Evolutionary conservation across 2,888 invertebrate species (phyloP), one percentile per base, ranked within the genome.

Genomic region (Nomada lathburiana): DNA sequence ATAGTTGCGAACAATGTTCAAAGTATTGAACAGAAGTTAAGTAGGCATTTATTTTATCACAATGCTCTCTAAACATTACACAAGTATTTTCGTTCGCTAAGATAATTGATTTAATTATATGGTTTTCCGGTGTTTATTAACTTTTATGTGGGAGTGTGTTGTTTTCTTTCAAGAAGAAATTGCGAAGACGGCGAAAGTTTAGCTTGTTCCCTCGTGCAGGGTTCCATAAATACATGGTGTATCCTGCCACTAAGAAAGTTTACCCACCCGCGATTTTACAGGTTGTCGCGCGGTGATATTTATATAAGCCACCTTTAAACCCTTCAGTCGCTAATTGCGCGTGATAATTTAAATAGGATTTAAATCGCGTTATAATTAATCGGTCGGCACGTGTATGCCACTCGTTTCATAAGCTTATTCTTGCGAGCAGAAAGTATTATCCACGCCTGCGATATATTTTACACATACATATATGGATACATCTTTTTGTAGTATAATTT

Each of bases 291-390:
- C 80, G 80, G 75, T 67, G 76, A 69, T 76, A 63, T 80, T 80
- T 76, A 81, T 82, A 82, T 76, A 82, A 76, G 53, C 71, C 71
- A 72, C 81, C 81, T 80, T 81, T 73, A 73, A 82, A 76, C 81
- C 81, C 81, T 71, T 82, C 70, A 52, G 76, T 80, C 80, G 80
- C 80, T 80, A 82, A 80, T 76, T 82, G 76, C 75, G 60, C 81
- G 76, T 70, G 55, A 80, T 80, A 80, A 80, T 79, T 80, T 62
- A 79, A 79, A 80, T 68, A 67, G 79, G 65, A 80, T 68, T 80
- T 79, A 73, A 80, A 73, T 80, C 64, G 57, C 60, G 75, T 80
- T 82, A 82, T 82, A 82, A 80, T 82, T 82, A 80, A 80, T 75
- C 75, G 53, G 60, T 26, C 67, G 62, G 67, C 62, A 52, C 60